Evolutionary conservation across 2,888 invertebrate species (phyloP), one percentile per base, ranked within the genome.

Genomic region (Antitype chi): DNA sequence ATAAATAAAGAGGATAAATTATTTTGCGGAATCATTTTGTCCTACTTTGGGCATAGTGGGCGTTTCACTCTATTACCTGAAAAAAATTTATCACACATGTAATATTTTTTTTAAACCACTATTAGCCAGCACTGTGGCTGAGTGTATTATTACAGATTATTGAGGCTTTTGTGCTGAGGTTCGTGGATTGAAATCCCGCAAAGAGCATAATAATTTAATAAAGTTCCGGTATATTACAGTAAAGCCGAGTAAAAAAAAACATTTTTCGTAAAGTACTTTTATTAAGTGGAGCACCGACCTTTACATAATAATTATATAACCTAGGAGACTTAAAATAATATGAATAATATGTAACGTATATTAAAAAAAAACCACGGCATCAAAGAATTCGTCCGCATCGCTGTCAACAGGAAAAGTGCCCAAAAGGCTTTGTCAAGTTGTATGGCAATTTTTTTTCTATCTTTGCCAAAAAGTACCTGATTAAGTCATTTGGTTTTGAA

Each of bases 1-100:
- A 53, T 73, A 57, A 38, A 73, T 20, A 49, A 43, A 0, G 8
- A 43, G 13, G 6, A 52, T 20, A n/a, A 25, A 68, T 57, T 49
- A n/a, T n/a, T 20, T 63, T 23, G 0, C 1, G 1, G 15, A 47
- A 69, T 38, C 6, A 6, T n/a, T 66, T 67, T 59, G 47, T 69
- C 11, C 32, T 64, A 60, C 49, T 52, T 70, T 17, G 5, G 52
- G 38, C 43, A 66, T 25, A 72, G 76, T 74, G 69, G 49, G 74
- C n/a, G 70, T 70, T 76, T 78, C 38, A 57, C 70, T 57, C 63
- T 74, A 57, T 66, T 43, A 59, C 15, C 63, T 49, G 70, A 74
- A 74, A 76, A 83, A 80, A 80, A 73, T 43, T 20, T 23, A 13
- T 17, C 38, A 17, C 0, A 43, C 8, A 9, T 6, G 15, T n/a